Base-by-base conservation (phyloP, 2,797 vertebrate species). In the Neomorphus geoffroyi region DNA sequence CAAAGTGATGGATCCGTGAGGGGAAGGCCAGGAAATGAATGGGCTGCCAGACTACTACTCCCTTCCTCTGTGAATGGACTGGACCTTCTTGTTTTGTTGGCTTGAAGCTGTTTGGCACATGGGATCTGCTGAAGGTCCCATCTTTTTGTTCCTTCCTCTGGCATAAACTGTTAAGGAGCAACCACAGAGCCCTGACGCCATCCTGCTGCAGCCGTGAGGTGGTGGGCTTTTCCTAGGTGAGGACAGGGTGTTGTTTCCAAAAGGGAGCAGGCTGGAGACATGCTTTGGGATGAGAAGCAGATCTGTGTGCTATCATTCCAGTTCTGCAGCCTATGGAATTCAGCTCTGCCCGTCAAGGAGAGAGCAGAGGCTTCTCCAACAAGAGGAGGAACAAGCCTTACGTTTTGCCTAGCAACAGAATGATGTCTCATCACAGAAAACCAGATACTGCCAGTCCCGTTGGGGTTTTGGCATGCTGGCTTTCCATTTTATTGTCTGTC, bases 361-460 rank as follows among this genome's bases (percentile, higher is more conserved):
- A 86, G 70, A 94, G 88, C 50, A 90, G 73, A 96, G 91, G 27
- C 90, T 86, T 90, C 82, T 95, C 85, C 70, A 66, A 81, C 91
- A 93, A 58, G 62, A 83, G 26, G 51, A 66, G n/a, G 72, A 72
- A 80, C 74, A 32, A 53, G 22, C 54, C 32, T n/a, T 56, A 10
- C 2, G 2, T 93, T 94, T 94, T 91, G 91, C 95, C 41, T 96
- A 94, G 95, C 94, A 94, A 92, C 94, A 80, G 82, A 94, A 65
- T 53, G 37, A 1, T 33, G 30, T 46, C 83, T 88, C 45, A 9
- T 35, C 53, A 62, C 88, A 33, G 77, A 72, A 84, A 87, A 75
- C 4, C 35, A 41, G 19, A 30, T 56, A 69, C 46, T 78, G 13
- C 0, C 1, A 80, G 72, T 79, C 51, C 62, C 23, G 10, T 61